Percentiles rank a stretch among this genome's conserved stretches.
These are phyloP conservation scores for Lepilemur ruficaudatus DNA, from an alignment of 2,797 vertebrate species.

Conservation along the genomic window DNA sequence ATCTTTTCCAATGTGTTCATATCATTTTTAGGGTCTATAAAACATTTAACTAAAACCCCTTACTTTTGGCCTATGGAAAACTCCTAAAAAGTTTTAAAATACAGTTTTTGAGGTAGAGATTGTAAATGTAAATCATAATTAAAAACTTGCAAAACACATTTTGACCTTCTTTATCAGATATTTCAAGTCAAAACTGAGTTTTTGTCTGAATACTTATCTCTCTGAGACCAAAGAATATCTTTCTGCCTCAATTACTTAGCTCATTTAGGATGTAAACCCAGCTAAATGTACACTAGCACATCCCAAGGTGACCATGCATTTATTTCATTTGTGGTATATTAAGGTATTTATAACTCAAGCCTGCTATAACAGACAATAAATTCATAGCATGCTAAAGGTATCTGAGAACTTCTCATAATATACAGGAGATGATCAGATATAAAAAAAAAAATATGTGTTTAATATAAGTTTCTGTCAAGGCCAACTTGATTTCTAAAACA, in stretches of 20 bases:
- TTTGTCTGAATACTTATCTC: not conserved
- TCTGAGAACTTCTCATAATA: not conserved
- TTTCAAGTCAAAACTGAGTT: slow-evolving; percentile 15
- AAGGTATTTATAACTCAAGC: not conserved
- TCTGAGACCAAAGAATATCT: not conserved
- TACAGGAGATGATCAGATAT: not conserved
- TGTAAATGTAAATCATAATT: not conserved
- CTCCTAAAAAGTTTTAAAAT: not conserved
- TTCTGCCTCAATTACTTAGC: not conserved
- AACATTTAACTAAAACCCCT: not conserved
- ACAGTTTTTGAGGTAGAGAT: not conserved
- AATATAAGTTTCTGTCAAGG: slow-evolving; percentile 18
- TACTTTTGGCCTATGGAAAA: not conserved
- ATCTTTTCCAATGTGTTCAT: not conserved
- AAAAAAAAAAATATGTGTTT: not conserved
- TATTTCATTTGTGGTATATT: not conserved
- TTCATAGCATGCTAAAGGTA: not conserved
- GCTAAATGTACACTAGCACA: not conserved
- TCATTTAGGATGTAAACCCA: not conserved
- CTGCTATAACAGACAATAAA: not conserved
- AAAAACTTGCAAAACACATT: slow-evolving; percentile 6
- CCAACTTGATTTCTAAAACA: slow-evolving; percentile 22
- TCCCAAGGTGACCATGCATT: not conserved
- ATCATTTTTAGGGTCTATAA: not conserved
- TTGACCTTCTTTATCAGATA: not conserved